Base-by-base conservation (phyloP, 2,888 invertebrate genomes). In the Sepiola atlantica region DNA sequence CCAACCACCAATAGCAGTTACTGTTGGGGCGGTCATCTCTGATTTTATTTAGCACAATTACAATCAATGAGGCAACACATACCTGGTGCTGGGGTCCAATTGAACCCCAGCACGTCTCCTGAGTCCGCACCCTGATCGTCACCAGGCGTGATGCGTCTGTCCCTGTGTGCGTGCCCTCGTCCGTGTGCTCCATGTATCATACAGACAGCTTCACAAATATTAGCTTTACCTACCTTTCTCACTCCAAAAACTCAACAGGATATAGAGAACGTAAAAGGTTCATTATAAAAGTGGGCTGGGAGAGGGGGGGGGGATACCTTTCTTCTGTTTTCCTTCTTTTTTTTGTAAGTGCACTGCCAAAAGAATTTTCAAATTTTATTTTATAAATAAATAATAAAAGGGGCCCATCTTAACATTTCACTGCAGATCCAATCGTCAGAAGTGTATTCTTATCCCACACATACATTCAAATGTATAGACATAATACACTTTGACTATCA, bases 61-160 rank as follows among this genome's bases (percentile, higher is more conserved):
- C 93, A 61, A 93, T 57, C 57, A 93, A 93, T 54, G 55, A 93
- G 93, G 55, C 32, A 93, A 93, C 57, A 93, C 93, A 57, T 93
- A 93, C 93, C 93, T 93, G 93, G 93, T 93, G 93, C 61, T 55
- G 93, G 35, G 35, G 61, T 61, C 93, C 93, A 93, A 93, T 93
- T 93, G 93, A 93, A 93, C 93, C 54, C 21, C 93, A 93, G 61
- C 93, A 93, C 93, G 4, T 35, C 54, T 92, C 92, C 92, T 54
- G 92, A 92, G 92, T 92, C 92, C 92, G 55, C 77, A 77, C n/a
- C 77, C 77, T 77, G 77, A 77, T 77, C 77, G 77, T 77, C 77
- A 77, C 77, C 77, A 77, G 77, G n/a, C 77, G n/a, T 77, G n/a
- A 77, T n/a, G 77, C 32, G n/a, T 77, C 77, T 77, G 77, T 77